Percentiles rank a stretch among this genome's conserved stretches.
These are phyloP conservation scores for Colostygia pectinataria DNA, from an alignment of 2,888 invertebrate genomes.

Conservation along the genomic window DNA sequence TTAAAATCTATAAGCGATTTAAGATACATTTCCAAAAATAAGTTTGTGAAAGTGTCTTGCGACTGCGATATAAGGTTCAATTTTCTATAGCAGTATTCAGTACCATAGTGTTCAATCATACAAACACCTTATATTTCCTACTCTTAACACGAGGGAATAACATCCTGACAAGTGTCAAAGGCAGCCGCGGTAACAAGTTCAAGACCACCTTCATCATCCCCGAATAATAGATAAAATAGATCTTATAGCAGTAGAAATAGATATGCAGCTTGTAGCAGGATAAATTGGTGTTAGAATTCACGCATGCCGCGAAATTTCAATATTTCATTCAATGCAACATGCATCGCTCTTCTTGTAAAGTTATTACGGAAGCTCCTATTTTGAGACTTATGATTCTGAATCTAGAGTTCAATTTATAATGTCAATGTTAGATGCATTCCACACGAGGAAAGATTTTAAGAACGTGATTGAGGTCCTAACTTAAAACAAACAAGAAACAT, in stretches of 20 bases:
- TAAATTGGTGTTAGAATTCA: conserved; percentile 37
- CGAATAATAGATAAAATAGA: conserved; percentile 27
- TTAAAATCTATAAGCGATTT: conserved; percentile 10
- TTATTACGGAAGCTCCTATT: neutral
- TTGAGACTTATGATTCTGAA: neutral
- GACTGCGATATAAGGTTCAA: conserved; percentile 12
- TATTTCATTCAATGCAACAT: conserved; percentile 56
- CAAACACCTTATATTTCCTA: conserved; percentile 36
- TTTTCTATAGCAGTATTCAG: conserved; percentile 19
- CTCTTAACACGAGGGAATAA: conserved; percentile 49
- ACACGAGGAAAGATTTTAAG: neutral
- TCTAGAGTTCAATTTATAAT: conserved; percentile 5
- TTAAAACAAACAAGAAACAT: neutral
- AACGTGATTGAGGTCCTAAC: neutral
- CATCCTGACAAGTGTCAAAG: conserved; percentile 61
- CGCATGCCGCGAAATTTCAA: conserved; percentile 56
- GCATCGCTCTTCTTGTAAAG: conserved; percentile 44
- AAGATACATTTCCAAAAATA: neutral
- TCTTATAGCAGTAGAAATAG: conserved; percentile 28
- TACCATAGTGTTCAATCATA: conserved; percentile 15
- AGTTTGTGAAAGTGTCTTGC: neutral
- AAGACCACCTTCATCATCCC: conserved; percentile 27
- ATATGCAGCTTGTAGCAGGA: conserved; percentile 12
- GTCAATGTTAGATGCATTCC: neutral
- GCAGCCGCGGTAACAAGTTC: conserved; percentile 47